Base-by-base conservation (phyloP, 2,113 vertebrate genomes). In the Trogon surrucura region DNA sequence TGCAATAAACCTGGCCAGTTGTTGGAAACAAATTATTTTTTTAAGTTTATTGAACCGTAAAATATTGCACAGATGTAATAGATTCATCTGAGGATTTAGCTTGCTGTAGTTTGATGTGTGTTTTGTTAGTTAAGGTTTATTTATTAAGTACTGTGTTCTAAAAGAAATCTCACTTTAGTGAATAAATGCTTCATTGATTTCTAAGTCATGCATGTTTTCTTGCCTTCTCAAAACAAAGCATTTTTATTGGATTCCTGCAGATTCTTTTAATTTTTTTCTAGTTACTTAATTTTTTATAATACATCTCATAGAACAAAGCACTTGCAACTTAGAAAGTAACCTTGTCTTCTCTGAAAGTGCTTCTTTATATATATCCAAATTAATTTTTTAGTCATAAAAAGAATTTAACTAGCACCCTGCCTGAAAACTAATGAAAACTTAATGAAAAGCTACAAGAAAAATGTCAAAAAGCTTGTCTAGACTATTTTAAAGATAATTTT, bases 151-250 rank as follows among this genome's bases (percentile, higher is more conserved):
- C 19, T 47, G 14, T 56, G 18, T 60, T 88, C 13, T 64, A 66
- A 71, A 90, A 80, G 51, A 67, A 86, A 69, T 72, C 45, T 91
- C 48, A 71, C 44, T 72, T 87, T 38, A 0, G 1, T 79, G 67
- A 72, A 88, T 45, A 80, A 87, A 60, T 48, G 66, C 30, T 73
- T 91, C 48, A 94, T 80, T 88, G 75, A 77, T 90, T 95, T 80
- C 58, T 32, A 54, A 82, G 71, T 73, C 36, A 66, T 90, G 80
- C 54, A 54, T 66, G 58, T 92, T 89, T 88, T 92, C 66, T 70
- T 80, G 36, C 45, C 62, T 80, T 88, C 47, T 93, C 70, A 69
- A 91, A 91, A 75, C 1, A 25, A 83, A 34, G 11, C 11, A 1
- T n/a, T 89, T 93, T 69, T 26, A 83, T 62, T 85, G 54, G 14